Evolutionary conservation across 2,797 vertebrate species (phyloP), one percentile per base, ranked within the genome.

Genomic region (Cygnus olor): DNA sequence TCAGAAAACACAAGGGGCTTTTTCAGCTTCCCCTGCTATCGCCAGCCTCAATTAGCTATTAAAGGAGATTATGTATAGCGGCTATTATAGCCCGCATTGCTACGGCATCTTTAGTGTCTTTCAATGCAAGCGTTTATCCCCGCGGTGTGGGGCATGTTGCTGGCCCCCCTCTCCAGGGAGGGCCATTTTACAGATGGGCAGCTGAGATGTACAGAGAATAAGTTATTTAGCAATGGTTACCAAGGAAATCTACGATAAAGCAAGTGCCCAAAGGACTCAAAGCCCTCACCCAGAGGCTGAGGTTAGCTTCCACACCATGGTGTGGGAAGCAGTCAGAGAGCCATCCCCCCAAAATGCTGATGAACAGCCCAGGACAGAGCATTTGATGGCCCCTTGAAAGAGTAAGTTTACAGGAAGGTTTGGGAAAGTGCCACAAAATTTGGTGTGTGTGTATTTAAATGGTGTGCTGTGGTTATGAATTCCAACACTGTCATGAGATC

Each of bases 91-190:
- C 80, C 80, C 63, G 11, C 34, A 2, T 20, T 19, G 36, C 73
- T 3, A 10, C 45, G 65, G 80, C 63, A 72, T 21, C 68, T 25
- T 18, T 2, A 32, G 74, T 11, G 56, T 25, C 49, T 82, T 76
- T 77, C 66, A 56, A 10, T 28, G 78, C 30, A 14, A 65, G 40
- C 57, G 36, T 79, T 85, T n/a, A 79, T 34, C 60, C 42, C 47
- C 5, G 0, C 0, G 1, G 74, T 3, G 11, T 0, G 4, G 81
- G 80, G 21, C 17, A 36, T 0, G 4, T 9, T 44, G 18, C 47
- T 38, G 72, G 14, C 38, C 13, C 56, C 40, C 6, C 70, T 68
- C 32, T 49, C 70, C 71, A 81, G 73, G 58, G 45, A 69, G 45
- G 13, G 45, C 8, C 1, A 1, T 30, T 81, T 57, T 24, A 60